phyloP scores from a whole-genome alignment of 2,888 invertebrate genomes.

The Cryptus viduatorius region DNA sequence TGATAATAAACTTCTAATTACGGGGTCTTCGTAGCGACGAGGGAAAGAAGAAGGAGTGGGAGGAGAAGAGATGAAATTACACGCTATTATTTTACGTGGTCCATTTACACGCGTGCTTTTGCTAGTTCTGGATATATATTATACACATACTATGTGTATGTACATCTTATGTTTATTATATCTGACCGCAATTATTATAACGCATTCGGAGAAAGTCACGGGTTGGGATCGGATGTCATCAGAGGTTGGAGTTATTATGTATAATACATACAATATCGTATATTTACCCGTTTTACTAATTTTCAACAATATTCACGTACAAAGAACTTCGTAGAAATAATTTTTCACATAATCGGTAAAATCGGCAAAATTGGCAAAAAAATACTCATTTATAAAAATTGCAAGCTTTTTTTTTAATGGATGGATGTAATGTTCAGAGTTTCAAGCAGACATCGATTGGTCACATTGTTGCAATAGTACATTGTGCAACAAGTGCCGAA shows the following conservation, averaged over 20 bases:
- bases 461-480: too few relatives aligned
- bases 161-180: background rate
- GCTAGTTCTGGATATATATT: background rate
- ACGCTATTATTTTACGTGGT: conserved; percentile 29
- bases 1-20: conserved; percentile 46
- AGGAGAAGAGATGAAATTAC: conserved; percentile 40
- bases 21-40: conserved; percentile 12
- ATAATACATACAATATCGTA: background rate
- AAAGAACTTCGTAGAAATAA: background rate
- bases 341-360: background rate
- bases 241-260: background rate
- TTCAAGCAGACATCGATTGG: too few relatives aligned
- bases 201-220: background rate
- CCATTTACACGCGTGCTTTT: background rate
- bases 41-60: background rate
- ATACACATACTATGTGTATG: background rate
- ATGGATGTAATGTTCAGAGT: too few relatives aligned
- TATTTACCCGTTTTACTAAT: background rate
- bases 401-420: too few relatives aligned
- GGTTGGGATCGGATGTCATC: background rate
- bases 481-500: too few relatives aligned
- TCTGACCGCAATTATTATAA: background rate
- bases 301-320: background rate
- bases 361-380: too few relatives aligned
- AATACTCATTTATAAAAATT: too few relatives aligned